Conservation (phyloP, 2,797 vertebrate species). For the Dromococcyx pavoninus region DNA sequence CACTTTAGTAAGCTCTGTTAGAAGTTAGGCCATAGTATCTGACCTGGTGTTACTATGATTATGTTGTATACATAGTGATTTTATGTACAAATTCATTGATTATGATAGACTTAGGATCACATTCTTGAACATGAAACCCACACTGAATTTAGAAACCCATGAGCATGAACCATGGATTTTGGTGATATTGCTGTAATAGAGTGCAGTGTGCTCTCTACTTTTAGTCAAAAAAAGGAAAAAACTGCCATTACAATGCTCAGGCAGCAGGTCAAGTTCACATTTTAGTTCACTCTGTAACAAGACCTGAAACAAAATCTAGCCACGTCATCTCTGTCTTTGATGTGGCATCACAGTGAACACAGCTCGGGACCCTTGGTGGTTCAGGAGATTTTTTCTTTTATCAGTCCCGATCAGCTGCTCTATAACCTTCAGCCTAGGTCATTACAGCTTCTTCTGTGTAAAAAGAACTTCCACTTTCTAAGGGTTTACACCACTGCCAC, state of each 20-base stretch:
- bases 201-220: neutral
- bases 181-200: neutral
- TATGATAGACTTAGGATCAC: neutral
- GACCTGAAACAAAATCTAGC: neutral
- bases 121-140: neutral
- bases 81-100: neutral
- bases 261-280: neutral
- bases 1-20: neutral
- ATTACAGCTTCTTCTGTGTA: neutral
- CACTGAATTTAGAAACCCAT: neutral
- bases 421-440: neutral
- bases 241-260: neutral
- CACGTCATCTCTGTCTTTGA: neutral
- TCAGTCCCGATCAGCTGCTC: neutral
- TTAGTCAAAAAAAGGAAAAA: neutral
- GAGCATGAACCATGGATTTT: neutral
- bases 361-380: neutral
- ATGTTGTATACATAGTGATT: neutral
- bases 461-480: neutral
- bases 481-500: rapidly evolving
- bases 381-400: neutral
- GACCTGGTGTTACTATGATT: neutral
- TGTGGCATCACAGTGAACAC: neutral
- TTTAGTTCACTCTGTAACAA: neutral
- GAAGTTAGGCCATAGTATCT: neutral